A percentile compares a stretch with the other conserved stretches of the same genome.
These are phyloP conservation scores for Drosophila nigrodunni DNA, from an alignment of 1,140 invertebrate genomes.

Conservation along the genomic window DNA sequence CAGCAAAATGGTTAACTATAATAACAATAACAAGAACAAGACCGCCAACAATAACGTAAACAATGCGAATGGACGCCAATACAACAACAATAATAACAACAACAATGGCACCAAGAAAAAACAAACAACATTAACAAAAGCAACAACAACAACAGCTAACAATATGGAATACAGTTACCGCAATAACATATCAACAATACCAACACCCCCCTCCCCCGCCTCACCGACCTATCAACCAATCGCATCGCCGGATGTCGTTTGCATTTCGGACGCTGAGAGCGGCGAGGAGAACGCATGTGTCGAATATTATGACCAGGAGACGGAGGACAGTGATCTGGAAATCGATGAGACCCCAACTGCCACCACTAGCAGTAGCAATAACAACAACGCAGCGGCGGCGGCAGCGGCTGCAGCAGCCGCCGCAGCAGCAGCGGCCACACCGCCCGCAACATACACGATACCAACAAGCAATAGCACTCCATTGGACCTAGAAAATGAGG, in stretches of 20 bases:
- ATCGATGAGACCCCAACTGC: constrained; percentile 36
- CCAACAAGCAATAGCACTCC: constrained; percentile 63
- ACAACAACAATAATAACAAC: constrained; percentile 47
- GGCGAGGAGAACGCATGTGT: constrained; percentile 54
- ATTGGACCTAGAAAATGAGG: constrained; percentile 65
- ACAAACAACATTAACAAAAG: constrained; percentile 15
- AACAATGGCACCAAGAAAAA: constrained; percentile 37
- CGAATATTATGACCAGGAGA: constrained; percentile 32
- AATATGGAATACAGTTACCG: constrained; percentile 55
- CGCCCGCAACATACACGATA: constrained; percentile 46
- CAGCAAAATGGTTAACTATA: constrained; percentile 26
- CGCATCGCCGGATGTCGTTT: constrained; percentile 41
- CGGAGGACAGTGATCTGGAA: constrained; percentile 36
- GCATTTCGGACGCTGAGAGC: constrained; percentile 64
- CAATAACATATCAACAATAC: constrained; percentile 58
- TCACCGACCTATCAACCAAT: constrained; percentile 32
- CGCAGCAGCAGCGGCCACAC: constrained; percentile 12
- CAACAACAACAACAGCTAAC: constrained; percentile 17
- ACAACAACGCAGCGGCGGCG: constrained; percentile 35
- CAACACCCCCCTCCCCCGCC: constrained; percentile 55
- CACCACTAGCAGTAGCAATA: constrained; percentile 27
- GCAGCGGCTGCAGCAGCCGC: constrained; percentile 40
- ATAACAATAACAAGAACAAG: constrained; percentile 45
- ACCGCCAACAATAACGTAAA: constrained; percentile 49
- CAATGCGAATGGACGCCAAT: constrained; percentile 43